These are phyloP conservation scores for Florisuga fusca DNA, from an alignment of 2,797 vertebrate species.

Conservation along the genomic window DNA sequence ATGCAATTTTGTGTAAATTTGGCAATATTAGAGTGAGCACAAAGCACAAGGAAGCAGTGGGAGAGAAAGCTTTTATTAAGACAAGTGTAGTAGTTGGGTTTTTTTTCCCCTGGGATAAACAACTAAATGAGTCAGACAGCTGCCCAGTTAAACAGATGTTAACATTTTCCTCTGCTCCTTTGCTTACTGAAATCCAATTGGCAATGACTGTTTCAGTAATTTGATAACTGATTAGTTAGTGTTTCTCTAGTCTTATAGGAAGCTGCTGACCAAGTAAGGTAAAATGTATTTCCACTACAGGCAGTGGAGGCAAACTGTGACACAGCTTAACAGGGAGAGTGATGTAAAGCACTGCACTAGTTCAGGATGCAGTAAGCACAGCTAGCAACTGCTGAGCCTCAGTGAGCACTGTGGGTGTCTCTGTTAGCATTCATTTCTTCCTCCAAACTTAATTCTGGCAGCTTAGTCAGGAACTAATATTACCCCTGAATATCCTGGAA, in stretches of 20 bases:
- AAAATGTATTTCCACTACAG: neutral
- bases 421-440: neutral
- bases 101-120: neutral
- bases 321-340: neutral
- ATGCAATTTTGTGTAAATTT: neutral
- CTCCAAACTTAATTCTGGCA: neutral
- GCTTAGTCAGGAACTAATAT: neutral
- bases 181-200: neutral
- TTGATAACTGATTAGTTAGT: neutral
- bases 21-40: neutral
- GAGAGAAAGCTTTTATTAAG: constrained; percentile 50
- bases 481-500: neutral
- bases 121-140: neutral
- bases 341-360: neutral
- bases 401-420: neutral
- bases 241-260: neutral
- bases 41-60: neutral
- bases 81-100: neutral
- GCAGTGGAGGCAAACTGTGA: neutral
- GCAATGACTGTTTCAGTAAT: neutral
- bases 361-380: neutral
- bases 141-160: neutral
- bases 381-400: neutral
- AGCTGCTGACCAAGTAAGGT: neutral
- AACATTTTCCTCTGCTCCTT: neutral